These are phyloP conservation scores for Agelastica alni DNA, from an alignment of 2,888 invertebrate genomes.

Conservation along the genomic window DNA sequence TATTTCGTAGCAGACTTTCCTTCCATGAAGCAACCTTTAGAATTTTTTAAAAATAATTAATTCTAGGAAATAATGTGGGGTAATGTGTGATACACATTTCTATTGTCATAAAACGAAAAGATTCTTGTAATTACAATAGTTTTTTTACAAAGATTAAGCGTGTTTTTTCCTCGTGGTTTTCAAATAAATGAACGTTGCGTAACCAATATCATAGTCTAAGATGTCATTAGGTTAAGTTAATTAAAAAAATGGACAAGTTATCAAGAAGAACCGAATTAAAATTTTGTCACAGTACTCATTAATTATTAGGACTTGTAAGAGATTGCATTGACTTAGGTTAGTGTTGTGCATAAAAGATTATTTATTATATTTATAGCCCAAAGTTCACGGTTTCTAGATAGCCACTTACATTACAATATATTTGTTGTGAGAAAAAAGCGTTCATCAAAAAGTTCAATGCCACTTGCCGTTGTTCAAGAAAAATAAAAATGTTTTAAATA, in stretches of 20 bases:
- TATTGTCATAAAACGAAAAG: too few relatives aligned
- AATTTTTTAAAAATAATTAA: too few relatives aligned
- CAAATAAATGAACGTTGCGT: background rate
- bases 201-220: slow-evolving; percentile 7
- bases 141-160: too few relatives aligned
- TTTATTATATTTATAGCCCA: slow-evolving; percentile 40
- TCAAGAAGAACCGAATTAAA: slow-evolving; percentile 19
- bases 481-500: background rate
- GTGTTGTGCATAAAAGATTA: slow-evolving; percentile 40
- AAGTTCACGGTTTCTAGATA: slow-evolving; percentile 44
- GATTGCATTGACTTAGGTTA: slow-evolving; percentile 44
- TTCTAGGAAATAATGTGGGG: too few relatives aligned
- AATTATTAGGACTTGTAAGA: slow-evolving; percentile 26
- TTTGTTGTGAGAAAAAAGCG: slow-evolving; percentile 36
- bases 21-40: too few relatives aligned
- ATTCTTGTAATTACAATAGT: too few relatives aligned
- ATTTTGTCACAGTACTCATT: slow-evolving; percentile 21
- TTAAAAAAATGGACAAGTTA: slow-evolving; percentile 12
- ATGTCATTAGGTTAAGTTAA: slow-evolving; percentile 13
- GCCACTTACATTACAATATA: slow-evolving; percentile 28
- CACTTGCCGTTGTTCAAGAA: slow-evolving; percentile 11
- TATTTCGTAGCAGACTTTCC: too few relatives aligned
- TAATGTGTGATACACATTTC: too few relatives aligned
- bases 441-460: slow-evolving; percentile 38
- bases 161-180: too few relatives aligned